Evolutionary conservation across 1,140 invertebrate species (phyloP).

Genomic region (Scaptodrosophila lebanonensis): DNA sequence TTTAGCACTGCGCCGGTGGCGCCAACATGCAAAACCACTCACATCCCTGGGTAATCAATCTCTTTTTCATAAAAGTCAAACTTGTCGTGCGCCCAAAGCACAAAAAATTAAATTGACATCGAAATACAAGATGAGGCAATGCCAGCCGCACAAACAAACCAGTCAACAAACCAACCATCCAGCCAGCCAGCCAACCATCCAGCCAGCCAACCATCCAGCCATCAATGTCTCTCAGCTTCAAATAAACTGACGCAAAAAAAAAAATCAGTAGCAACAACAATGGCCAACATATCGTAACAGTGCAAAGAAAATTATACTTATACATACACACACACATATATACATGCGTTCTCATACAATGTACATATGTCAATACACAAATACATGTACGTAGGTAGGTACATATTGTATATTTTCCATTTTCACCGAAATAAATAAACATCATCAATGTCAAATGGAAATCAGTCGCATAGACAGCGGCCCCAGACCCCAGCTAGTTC

Average conservation of each 20-base stretch:
- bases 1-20: not conserved
- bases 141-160: not conserved
- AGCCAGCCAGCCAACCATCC: constrained; percentile 3
- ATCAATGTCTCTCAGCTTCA: constrained; percentile 47
- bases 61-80: constrained; percentile 66
- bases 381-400: not conserved
- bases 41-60: constrained; percentile 51
- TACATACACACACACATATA: constrained; percentile 18
- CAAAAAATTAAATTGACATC: constrained; percentile 42
- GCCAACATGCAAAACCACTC: constrained; percentile 68
- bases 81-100: constrained; percentile 30
- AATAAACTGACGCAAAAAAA: constrained; percentile 32
- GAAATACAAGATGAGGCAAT: constrained; percentile 10
- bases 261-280: constrained; percentile 18
- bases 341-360: constrained; percentile 10
- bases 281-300: constrained; percentile 11
- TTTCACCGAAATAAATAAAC: constrained; percentile 74
- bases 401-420: constrained; percentile 67
- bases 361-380: not conserved
- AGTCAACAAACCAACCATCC: constrained; percentile 10
- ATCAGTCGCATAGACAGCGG: constrained; percentile 54
- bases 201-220: constrained; percentile 36
- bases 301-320: constrained; percentile 41
- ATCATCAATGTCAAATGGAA: constrained; percentile 75
- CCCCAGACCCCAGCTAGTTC: constrained; percentile 13